Percentiles rank a stretch among this genome's conserved stretches.
Evolutionary conservation across 2,113 vertebrate genomes (phyloP).

Genomic region (Bufo gargarizans): DNA sequence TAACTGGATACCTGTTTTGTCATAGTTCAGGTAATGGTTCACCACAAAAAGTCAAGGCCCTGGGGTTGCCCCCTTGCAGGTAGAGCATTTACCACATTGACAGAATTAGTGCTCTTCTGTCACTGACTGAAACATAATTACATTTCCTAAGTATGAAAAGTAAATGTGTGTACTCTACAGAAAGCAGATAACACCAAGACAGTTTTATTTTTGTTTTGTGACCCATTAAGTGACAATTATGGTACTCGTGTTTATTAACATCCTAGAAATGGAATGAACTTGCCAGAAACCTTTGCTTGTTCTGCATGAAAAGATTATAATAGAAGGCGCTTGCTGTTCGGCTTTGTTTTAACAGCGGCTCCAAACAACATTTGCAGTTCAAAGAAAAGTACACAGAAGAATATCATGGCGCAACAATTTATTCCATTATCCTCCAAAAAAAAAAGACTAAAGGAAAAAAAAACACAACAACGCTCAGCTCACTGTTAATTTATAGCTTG

Average conservation of each 20-base stretch:
- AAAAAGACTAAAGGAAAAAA: constrained; percentile 38
- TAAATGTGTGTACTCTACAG: constrained; percentile 70
- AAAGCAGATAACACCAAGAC: constrained; percentile 66
- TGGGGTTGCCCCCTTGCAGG: constrained; percentile 59
- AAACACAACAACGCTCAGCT: constrained; percentile 28
- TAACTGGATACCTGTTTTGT: neutral
- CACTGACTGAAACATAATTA: constrained; percentile 69
- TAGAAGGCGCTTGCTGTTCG: constrained; percentile 58
- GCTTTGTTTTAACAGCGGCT: constrained; percentile 57
- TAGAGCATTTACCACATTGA: constrained; percentile 64
- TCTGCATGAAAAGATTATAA: constrained; percentile 68
- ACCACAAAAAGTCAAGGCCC: neutral
- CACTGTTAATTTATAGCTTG: constrained; percentile 58
- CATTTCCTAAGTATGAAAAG: constrained; percentile 71
- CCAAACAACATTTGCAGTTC: constrained; percentile 54
- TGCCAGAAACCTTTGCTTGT: constrained; percentile 64
- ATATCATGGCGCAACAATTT: constrained; percentile 23
- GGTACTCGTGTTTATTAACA: constrained; percentile 70
- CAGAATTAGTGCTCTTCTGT: constrained; percentile 61
- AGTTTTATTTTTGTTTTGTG: constrained; percentile 73
- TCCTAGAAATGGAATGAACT: constrained; percentile 69
- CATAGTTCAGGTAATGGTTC: neutral
- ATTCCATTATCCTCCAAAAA: constrained; percentile 15
- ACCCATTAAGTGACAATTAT: constrained; percentile 73
- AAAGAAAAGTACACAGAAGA: constrained; percentile 57